Percentiles rank a stretch among this genome's conserved stretches.
Evolutionary conservation across 2,888 invertebrate genomes (phyloP).

Genomic region (Rotaria sp.): DNA sequence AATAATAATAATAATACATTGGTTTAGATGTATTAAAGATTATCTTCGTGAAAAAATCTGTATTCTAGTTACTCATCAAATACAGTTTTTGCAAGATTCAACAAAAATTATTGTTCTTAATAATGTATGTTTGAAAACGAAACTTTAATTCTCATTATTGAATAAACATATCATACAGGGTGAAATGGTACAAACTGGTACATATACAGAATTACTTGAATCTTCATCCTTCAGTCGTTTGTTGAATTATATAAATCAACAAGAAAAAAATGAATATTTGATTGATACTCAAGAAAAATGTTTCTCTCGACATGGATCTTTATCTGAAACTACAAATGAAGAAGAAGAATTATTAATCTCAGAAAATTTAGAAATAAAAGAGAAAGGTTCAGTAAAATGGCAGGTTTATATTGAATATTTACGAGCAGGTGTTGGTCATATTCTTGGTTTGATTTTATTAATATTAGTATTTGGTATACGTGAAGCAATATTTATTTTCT

Average conservation of each 20-base stretch:
- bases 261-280: neutral
- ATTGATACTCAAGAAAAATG: too few species aligned
- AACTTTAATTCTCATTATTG: neutral
- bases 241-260: neutral
- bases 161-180: neutral
- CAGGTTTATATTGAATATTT: slow-evolving; percentile 67
- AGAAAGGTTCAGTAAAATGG: slow-evolving; percentile 60
- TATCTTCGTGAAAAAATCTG: slow-evolving; percentile 67
- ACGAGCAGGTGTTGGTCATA: slow-evolving; percentile 63
- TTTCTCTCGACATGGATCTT: too few species aligned
- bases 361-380: neutral
- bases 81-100: slow-evolving; percentile 63
- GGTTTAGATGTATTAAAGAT: slow-evolving; percentile 60
- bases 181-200: slow-evolving; percentile 17
- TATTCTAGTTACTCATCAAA: slow-evolving; percentile 73
- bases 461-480: slow-evolving; percentile 65
- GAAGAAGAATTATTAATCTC: too few species aligned
- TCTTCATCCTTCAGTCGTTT: neutral
- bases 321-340: too few species aligned
- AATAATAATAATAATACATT: neutral
- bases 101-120: slow-evolving; percentile 55
- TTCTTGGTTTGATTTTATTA: slow-evolving; percentile 59
- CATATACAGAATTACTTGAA: neutral
- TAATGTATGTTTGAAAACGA: neutral
- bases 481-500: slow-evolving; percentile 62